Conservation (phyloP, 2,888 invertebrate species). For the Harpalus rufipes region DNA sequence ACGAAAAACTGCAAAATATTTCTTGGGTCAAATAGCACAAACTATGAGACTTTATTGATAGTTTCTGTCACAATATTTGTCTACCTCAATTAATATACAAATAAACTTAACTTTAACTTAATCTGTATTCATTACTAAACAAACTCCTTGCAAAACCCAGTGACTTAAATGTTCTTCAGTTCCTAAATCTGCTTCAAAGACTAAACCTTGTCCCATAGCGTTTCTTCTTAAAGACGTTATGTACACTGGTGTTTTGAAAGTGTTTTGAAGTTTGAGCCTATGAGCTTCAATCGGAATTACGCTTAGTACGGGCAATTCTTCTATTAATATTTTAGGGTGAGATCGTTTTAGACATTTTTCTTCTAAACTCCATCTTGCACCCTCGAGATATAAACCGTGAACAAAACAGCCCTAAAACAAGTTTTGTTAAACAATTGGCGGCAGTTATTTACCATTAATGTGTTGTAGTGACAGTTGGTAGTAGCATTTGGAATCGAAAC, state of each 20-base stretch:
- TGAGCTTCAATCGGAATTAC: constrained; percentile 92
- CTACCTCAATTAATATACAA: constrained; percentile 79
- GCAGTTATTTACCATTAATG: background rate
- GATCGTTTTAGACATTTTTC: constrained; percentile 86
- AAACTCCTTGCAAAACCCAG: constrained; percentile 95
- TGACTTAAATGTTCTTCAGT: constrained; percentile 91
- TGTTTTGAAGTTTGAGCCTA: constrained; percentile 92
- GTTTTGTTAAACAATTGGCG: constrained; percentile 11
- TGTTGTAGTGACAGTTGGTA: background rate
- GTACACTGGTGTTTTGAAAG: constrained; percentile 92
- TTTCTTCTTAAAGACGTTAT: constrained; percentile 92
- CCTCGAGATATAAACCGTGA: constrained; percentile 91
- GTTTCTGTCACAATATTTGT: constrained; percentile 85
- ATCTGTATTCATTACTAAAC: constrained; percentile 92
- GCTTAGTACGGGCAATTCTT: constrained; percentile 90
- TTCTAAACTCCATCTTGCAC: constrained; percentile 90
- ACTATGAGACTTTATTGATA: constrained; percentile 80
- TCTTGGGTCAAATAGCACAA: constrained; percentile 84
- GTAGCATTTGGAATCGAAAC: no score
- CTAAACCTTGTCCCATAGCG: constrained; percentile 94
- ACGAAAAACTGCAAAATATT: constrained; percentile 77
- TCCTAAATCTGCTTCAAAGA: constrained; percentile 92
- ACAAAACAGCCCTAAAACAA: constrained; percentile 86
- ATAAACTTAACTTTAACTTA: constrained; percentile 72
- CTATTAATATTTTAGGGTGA: constrained; percentile 90